phyloP scores from a whole-genome alignment of 2,797 vertebrate species.

The Smutsia gigantea region DNA sequence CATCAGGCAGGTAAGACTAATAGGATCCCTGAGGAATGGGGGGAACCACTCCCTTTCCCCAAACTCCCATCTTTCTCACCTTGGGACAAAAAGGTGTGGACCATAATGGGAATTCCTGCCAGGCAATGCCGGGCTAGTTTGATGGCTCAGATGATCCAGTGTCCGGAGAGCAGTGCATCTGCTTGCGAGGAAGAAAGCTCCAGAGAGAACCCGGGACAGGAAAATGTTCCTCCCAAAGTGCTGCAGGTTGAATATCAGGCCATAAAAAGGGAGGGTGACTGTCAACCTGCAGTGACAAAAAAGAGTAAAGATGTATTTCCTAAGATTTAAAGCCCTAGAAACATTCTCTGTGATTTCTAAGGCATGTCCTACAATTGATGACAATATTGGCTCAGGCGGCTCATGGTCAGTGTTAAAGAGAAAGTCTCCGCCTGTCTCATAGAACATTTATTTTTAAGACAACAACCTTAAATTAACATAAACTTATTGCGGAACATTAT shows the following conservation, averaged over 20 bases:
- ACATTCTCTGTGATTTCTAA: neutral
- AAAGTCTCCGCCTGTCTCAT: neutral
- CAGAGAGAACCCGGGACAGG: constrained; percentile 26
- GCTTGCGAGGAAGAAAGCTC: neutral
- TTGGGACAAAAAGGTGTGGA: neutral
- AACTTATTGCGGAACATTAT: neutral
- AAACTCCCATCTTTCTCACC: constrained; percentile 8
- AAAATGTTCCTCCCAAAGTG: constrained; percentile 11
- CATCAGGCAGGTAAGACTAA: neutral
- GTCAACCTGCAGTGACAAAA: neutral
- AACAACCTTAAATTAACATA: neutral
- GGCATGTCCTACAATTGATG: neutral
- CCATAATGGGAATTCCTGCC: neutral
- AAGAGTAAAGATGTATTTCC: neutral
- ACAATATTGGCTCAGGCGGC: neutral
- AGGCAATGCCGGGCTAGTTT: neutral
- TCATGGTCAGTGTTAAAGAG: neutral
- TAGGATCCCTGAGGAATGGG: neutral
- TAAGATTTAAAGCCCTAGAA: neutral
- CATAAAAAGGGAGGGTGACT: accelerated
- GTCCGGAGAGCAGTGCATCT: neutral
- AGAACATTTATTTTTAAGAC: neutral
- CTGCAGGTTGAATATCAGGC: constrained; percentile 23
- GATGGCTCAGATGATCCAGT: neutral
- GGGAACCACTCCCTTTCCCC: neutral